Evolutionary conservation across 2,888 invertebrate genomes (phyloP).

Genomic region (Craniophora ligustri): DNA sequence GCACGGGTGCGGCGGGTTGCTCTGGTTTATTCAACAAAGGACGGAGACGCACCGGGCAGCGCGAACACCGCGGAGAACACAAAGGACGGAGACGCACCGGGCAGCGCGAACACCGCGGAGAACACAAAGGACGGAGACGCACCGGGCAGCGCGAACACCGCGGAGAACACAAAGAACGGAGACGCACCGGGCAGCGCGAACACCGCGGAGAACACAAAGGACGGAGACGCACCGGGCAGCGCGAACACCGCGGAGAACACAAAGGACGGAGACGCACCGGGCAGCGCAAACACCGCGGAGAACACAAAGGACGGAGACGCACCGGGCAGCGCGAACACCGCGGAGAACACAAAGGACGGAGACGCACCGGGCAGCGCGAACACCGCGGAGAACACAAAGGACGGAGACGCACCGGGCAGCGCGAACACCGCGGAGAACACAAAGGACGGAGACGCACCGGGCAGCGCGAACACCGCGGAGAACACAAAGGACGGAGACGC

Average conservation of each 20-base stretch:
- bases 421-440: slow-evolving; percentile 12
- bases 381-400: slow-evolving; percentile 10
- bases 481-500: slow-evolving; percentile 6
- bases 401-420: not conserved
- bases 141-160: not conserved
- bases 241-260: slow-evolving; percentile 12
- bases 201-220: slow-evolving; percentile 10
- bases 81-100: slow-evolving; percentile 3
- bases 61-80: slow-evolving; percentile 19
- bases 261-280: not conserved
- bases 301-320: slow-evolving; percentile 6
- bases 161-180: slow-evolving; percentile 10
- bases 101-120: slow-evolving; percentile 1
- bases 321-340: not conserved
- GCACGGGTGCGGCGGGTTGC: slow-evolving; percentile 1
- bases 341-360: slow-evolving; percentile 11
- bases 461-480: slow-evolving; percentile 1
- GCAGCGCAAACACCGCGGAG: slow-evolving; percentile 1
- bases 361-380: not conserved
- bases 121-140: slow-evolving; percentile 6
- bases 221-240: not conserved
- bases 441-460: not conserved
- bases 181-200: not conserved
- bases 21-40: slow-evolving; percentile 1
- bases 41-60: not conserved